Conservation (phyloP, 2,113 vertebrate species). For the Sinocyclocheilus anshuiensis region DNA sequence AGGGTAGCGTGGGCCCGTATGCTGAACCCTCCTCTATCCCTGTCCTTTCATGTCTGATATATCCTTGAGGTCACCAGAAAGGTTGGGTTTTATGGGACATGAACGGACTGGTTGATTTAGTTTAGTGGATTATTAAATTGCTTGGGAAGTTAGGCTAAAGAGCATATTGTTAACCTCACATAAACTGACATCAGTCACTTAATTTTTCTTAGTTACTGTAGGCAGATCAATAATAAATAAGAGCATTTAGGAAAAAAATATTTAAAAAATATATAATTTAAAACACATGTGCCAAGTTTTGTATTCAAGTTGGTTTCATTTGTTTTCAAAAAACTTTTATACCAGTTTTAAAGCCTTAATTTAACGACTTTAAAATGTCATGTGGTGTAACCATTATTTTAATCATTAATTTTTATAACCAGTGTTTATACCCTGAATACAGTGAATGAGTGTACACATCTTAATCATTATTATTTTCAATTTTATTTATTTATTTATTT, state of each 20-base stretch:
- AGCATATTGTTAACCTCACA: background rate
- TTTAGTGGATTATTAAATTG: constrained; percentile 68
- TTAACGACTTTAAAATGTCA: background rate
- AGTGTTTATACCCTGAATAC: no score
- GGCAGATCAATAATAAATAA: background rate
- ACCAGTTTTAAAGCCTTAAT: background rate
- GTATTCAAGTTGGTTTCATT: background rate
- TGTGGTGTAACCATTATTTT: background rate
- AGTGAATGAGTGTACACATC: no score
- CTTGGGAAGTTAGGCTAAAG: constrained; percentile 12
- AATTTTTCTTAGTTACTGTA: background rate
- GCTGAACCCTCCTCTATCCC: constrained; percentile 45
- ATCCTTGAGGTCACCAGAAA: constrained; percentile 55
- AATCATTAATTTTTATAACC: background rate
- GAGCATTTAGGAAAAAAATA: no score
- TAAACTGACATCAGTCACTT: background rate
- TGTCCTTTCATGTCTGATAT: constrained; percentile 28
- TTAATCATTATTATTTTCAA: no score
- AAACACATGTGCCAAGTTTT: background rate
- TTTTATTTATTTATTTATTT: no score
- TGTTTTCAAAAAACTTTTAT: background rate
- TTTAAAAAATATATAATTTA: no score
- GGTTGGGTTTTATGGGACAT: constrained; percentile 67
- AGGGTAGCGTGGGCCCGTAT: constrained; percentile 68
- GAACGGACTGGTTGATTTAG: constrained; percentile 62